These are phyloP conservation scores for Agonopterix subpropinquella DNA, from an alignment of 2,888 invertebrate species.

Conservation along the genomic window DNA sequence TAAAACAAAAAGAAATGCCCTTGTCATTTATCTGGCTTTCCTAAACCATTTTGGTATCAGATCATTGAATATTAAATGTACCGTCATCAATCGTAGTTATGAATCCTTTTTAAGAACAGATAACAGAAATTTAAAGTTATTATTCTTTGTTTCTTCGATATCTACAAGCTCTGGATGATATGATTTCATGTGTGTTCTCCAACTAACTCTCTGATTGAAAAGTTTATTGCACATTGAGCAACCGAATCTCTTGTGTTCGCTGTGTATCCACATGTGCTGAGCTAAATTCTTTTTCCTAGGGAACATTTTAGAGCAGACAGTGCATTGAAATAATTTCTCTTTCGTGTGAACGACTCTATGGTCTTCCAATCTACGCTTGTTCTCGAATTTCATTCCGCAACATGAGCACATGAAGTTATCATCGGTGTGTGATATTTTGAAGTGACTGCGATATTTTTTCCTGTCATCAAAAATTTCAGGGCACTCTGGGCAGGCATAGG, in stretches of 20 bases:
- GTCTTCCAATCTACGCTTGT: conserved; percentile 46
- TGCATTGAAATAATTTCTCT: conserved; percentile 66
- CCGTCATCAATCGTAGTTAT: conserved; percentile 3
- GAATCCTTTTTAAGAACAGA: conserved; percentile 26
- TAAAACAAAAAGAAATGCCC: conserved; percentile 39
- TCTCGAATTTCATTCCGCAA: conserved; percentile 54
- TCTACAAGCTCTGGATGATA: conserved; percentile 52
- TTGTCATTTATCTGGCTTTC: conserved; percentile 14
- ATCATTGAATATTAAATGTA: background rate
- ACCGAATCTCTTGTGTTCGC: conserved; percentile 53
- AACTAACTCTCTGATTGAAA: conserved; percentile 62
- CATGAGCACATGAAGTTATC: conserved; percentile 52
- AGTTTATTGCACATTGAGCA: conserved; percentile 57
- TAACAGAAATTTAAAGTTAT: conserved; percentile 21
- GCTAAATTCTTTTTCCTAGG: conserved; percentile 54
- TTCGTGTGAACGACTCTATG: conserved; percentile 72
- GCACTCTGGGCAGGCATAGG: conserved; percentile 49
- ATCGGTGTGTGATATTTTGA: conserved; percentile 50
- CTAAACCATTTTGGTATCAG: conserved; percentile 9
- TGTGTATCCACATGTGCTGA: conserved; percentile 66
- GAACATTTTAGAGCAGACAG: conserved; percentile 62
- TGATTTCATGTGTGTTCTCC: conserved; percentile 59
- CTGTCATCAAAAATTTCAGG: conserved; percentile 39
- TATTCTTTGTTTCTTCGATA: conserved; percentile 38
- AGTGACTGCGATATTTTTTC: conserved; percentile 46